These are phyloP conservation scores for Pterobdella sp. DNA, from an alignment of 2,888 invertebrate species.

Conservation along the genomic window DNA sequence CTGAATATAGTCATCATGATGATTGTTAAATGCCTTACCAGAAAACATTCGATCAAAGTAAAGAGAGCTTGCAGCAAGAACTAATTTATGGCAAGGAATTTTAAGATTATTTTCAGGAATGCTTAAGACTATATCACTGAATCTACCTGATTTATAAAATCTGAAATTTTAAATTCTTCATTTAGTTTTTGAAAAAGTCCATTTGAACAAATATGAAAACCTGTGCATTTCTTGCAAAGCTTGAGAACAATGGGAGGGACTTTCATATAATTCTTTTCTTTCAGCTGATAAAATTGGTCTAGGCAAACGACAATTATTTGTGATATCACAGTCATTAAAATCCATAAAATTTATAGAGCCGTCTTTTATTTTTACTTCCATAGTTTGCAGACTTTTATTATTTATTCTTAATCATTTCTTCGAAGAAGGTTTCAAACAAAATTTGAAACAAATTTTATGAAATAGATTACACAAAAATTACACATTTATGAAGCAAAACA, in stretches of 20 bases:
- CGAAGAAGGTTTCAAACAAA: too few relatives aligned
- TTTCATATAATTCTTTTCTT: slow-evolving; percentile 33
- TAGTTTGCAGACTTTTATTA: too few relatives aligned
- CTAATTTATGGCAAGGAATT: slow-evolving; percentile 48
- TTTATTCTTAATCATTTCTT: too few relatives aligned
- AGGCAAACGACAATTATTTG: slow-evolving; percentile 22
- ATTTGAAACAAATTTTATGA: too few relatives aligned
- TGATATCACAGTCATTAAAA: slow-evolving; percentile 23
- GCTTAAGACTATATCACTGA: slow-evolving; percentile 36
- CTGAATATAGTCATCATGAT: slow-evolving; percentile 43
- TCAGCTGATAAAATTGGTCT: slow-evolving; percentile 31
- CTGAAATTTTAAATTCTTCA: slow-evolving; percentile 4
- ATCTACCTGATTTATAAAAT: slow-evolving; percentile 37
- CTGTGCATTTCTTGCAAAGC: slow-evolving; percentile 38
- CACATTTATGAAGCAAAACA: too few relatives aligned
- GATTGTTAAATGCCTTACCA: slow-evolving; percentile 46
- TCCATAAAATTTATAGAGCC: slow-evolving; percentile 31
- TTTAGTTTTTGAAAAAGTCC: background rate
- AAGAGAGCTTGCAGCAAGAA: slow-evolving; percentile 50
- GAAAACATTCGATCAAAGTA: slow-evolving; percentile 51
- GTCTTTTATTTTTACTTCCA: slow-evolving; percentile 6
- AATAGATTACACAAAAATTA: too few relatives aligned
- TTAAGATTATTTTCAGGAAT: background rate
- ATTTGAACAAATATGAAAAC: background rate
- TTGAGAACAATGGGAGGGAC: slow-evolving; percentile 31